phyloP scores from a whole-genome alignment of 2,888 invertebrate genomes.

The Apodemia hepburni region DNA sequence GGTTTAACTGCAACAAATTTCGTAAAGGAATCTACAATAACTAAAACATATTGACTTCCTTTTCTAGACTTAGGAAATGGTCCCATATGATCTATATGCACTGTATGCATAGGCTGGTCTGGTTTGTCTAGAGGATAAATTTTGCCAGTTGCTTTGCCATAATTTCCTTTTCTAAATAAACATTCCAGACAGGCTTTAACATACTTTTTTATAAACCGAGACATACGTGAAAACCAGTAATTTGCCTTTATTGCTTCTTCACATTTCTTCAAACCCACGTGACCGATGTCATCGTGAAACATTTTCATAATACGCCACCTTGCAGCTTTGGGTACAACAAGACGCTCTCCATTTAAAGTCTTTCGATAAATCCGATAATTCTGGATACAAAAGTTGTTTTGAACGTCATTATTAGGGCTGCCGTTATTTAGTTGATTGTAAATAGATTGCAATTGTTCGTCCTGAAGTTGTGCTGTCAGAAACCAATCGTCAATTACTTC shows the following conservation, averaged over 20 bases:
- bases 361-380: background rate
- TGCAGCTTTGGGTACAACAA: background rate
- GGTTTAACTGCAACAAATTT: slow-evolving; percentile 31
- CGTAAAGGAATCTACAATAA: slow-evolving; percentile 30
- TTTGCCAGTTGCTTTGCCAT: slow-evolving; percentile 30
- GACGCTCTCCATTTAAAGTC: background rate
- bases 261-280: slow-evolving; percentile 35
- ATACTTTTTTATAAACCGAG: slow-evolving; percentile 25
- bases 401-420: background rate
- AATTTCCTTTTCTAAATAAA: slow-evolving; percentile 38
- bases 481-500: background rate
- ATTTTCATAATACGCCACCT: background rate
- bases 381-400: background rate
- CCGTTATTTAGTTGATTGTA: background rate
- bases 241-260: slow-evolving; percentile 31
- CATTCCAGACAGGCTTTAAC: slow-evolving; percentile 33
- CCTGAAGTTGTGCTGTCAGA: background rate
- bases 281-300: slow-evolving; percentile 25
- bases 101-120: slow-evolving; percentile 28
- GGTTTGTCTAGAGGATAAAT: slow-evolving; percentile 35
- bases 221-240: slow-evolving; percentile 16
- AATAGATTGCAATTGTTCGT: background rate
- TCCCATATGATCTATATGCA: slow-evolving; percentile 36
- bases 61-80: slow-evolving; percentile 33
- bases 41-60: slow-evolving; percentile 33